These are phyloP conservation scores for Panurus biarmicus DNA, from an alignment of 2,113 vertebrate species.

Conservation along the genomic window DNA sequence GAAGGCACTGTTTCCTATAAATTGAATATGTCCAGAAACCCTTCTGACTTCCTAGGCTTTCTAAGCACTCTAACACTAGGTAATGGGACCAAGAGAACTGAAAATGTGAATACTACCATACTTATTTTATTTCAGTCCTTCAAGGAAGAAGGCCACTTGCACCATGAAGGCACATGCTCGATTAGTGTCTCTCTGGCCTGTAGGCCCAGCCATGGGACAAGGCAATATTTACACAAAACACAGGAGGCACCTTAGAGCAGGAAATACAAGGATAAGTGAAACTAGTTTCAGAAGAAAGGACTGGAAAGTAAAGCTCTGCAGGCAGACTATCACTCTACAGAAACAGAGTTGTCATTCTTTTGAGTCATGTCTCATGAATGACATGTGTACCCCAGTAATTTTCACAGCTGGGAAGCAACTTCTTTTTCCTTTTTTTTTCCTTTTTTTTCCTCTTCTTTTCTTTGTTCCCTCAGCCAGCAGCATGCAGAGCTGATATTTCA, in stretches of 20 bases:
- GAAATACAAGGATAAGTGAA: background rate
- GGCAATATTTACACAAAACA: background rate
- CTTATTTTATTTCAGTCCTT: background rate
- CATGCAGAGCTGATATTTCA: background rate
- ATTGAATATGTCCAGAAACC: background rate
- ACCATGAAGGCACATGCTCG: fast-evolving
- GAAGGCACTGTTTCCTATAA: background rate
- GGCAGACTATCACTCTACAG: background rate
- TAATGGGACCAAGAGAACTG: background rate
- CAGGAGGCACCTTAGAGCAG: background rate
- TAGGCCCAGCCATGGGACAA: background rate
- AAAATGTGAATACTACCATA: background rate
- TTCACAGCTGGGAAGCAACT: background rate
- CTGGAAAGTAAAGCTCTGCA: background rate
- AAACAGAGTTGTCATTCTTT: background rate
- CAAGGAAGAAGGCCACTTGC: background rate
- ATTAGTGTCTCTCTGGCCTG: background rate
- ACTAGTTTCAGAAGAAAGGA: background rate
- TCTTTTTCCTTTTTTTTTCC: background rate
- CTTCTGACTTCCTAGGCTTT: background rate
- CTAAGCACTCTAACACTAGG: background rate
- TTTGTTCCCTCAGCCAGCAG: background rate
- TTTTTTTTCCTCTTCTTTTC: background rate
- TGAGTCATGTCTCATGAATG: background rate
- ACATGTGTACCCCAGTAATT: background rate